Evolutionary conservation across 2,888 invertebrate genomes (phyloP), one percentile per base, ranked within the genome.

Genomic region (Drosophila leonis): DNA sequence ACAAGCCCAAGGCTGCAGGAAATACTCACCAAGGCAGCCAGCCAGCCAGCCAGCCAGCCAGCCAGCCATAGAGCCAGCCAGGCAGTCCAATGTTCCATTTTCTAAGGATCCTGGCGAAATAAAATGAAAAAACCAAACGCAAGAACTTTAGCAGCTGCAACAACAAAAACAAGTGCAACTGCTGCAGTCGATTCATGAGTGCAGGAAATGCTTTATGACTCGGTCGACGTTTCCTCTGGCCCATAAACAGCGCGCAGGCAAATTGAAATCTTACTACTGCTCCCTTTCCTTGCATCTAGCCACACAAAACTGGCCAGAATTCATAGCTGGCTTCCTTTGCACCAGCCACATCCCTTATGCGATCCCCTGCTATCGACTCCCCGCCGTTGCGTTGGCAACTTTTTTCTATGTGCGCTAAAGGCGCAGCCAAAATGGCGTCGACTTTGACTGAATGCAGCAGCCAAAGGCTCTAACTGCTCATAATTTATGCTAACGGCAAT

Each of bases 401-500:
- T 80, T 51, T 60, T 60, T 41, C 46, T 20, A 39, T 12, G 33
- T 52, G 49, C 18, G 44, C 20, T 39, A 20, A 55, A 54, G 66
- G 33, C 61, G 67, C 54, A 27, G 80, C 65, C 77, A 79, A 75
- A 64, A 64, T 79, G 80, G 80, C 76, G 76, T 66, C 75, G 63
- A 56, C 69, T 75, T 75, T 83, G 72, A 76, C 70, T 83, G 80
- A 80, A 72, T 80, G 62, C 80, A 75, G 69, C 74, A 80, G 69
- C 81, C 71, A 83, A 88, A 74, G 66, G 67, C 83, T 74, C 83
- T 80, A 77, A 83, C 89, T 87, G 73, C 82, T 90, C 79, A 87
- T 90, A 90, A 90, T 87, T 90, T 87, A 87, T 90, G 90, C 90
- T 90, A 90, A 87, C 90, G 88, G 87, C 90, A 90, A 87, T 84